Conservation (phyloP, 2,888 invertebrate genomes). For the Limnephilus marmoratus region DNA sequence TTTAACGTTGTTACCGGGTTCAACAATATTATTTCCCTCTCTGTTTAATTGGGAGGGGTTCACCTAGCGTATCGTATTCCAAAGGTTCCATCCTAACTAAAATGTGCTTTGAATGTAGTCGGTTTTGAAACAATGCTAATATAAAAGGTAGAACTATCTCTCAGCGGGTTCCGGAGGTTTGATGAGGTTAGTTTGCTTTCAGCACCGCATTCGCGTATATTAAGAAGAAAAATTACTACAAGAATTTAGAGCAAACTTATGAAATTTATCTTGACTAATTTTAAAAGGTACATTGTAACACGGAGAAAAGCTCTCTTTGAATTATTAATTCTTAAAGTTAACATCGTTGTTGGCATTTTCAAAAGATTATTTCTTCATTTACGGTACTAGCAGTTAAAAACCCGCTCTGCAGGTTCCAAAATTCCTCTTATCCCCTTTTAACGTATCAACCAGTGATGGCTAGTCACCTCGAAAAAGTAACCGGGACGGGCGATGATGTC, state of each 20-base stretch:
- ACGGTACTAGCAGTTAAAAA: too few relatives aligned
- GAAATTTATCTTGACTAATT: not conserved
- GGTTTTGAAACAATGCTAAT: slow-evolving; percentile 17
- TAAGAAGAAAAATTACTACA: not conserved
- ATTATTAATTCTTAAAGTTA: too few relatives aligned
- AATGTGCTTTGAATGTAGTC: not conserved
- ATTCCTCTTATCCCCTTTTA: too few relatives aligned
- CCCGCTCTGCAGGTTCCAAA: too few relatives aligned
- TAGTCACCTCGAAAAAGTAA: too few relatives aligned
- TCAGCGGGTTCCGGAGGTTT: not conserved
- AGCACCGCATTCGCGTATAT: not conserved
- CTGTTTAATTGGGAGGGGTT: not conserved
- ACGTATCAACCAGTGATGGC: too few relatives aligned
- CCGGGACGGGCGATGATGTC: too few relatives aligned
- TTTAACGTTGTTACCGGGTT: not conserved
- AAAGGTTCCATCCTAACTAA: not conserved
- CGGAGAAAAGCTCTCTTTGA: too few relatives aligned
- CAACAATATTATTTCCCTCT: not conserved
- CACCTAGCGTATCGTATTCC: not conserved
- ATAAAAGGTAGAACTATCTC: slow-evolving; percentile 7
- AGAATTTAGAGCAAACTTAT: not conserved
- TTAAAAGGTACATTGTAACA: too few relatives aligned
- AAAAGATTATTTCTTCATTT: too few relatives aligned
- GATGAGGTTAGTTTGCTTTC: slow-evolving; percentile 7
- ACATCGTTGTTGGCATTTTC: too few relatives aligned